Base-by-base conservation (phyloP, 2,888 invertebrate species). In the Liposcelis brunnea region DNA sequence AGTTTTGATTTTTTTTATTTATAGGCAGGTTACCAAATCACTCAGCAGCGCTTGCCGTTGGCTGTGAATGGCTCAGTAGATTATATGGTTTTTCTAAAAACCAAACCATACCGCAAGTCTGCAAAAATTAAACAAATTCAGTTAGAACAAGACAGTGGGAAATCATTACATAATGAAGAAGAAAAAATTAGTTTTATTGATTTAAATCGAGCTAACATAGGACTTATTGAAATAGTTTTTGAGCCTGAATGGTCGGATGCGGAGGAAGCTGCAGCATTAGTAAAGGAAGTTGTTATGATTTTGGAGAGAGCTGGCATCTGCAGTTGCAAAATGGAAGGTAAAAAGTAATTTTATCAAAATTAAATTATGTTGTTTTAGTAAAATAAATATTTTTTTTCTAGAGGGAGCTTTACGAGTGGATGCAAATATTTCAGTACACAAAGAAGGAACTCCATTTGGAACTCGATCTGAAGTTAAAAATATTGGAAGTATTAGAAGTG, bases 141-240 rank as follows among this genome's bases (percentile, higher is more conserved):
- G 61, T 61, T 98, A 33, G 98, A 98, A 59, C 95, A 97, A 62
- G 98, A 98, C 69, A 95, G 94, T 64, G 98, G 95, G 1, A 94
- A 90, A 66, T 91, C 90, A 45, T 64, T 97, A 12, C 90, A 95
- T 59, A 82, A 87, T 60, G 69, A 68, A 2, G 71, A 70, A 50
- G 59, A 54, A 44, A 48, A 50, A 21, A 33, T 18, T 16, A 84
- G 83, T 59, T 67, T 95, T 14, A 80, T 98, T 14, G 97, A 98
- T 65, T 71, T 98, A 46, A 98, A 98, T 67, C 73, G 98, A 55
- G 94, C 95, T 42, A 97, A 95, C 4, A 69, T 83, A 47, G 89
- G 87, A 1, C 68, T 98, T 14, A 91, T 98, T 75, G 97, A 98
- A 67, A 69, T 98, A 45, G 95, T 98, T 1, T 97, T 97, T 63